Conservation (phyloP, 1,140 invertebrate genomes). For the Eriosoma lanigerum region DNA sequence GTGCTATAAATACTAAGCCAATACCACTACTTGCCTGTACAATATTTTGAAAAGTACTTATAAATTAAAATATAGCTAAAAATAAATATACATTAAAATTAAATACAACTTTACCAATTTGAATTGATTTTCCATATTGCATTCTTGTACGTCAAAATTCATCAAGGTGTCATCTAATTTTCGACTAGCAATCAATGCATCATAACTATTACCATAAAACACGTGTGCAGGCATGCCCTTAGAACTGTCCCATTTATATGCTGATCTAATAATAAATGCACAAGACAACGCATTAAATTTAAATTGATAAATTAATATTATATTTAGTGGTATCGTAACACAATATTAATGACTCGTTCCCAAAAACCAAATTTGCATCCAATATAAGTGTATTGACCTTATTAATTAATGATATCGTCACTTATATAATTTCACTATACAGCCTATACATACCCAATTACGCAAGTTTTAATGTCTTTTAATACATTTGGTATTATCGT, state of each 20-base stretch:
- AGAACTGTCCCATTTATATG: conserved; percentile 39
- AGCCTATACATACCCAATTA: background rate
- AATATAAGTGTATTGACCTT: too few relatives aligned
- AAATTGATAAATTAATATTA: background rate
- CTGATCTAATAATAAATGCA: background rate
- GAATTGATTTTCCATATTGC: conserved; percentile 45
- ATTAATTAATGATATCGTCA: too few relatives aligned
- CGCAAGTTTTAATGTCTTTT: conserved; percentile 29
- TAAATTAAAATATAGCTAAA: background rate
- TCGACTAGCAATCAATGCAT: conserved; percentile 44
- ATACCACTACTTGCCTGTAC: conserved; percentile 31
- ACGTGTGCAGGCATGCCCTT: conserved; percentile 25
- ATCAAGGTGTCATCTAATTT: conserved; percentile 35
- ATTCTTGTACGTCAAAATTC: conserved; percentile 42
- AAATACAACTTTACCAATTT: conserved; percentile 24
- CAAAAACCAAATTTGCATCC: background rate
- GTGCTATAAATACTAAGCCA: conserved; percentile 23
- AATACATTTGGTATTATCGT: conserved; percentile 33
- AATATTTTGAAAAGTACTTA: background rate
- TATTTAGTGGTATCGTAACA: too few relatives aligned
- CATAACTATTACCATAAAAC: conserved; percentile 18
- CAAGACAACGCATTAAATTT: background rate
- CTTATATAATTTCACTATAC: too few relatives aligned
- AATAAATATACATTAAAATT: too few relatives aligned
- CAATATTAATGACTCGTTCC: background rate